Evolutionary conservation across 2,797 vertebrate genomes (phyloP).

Genomic region (Bovichtus diacanthus): DNA sequence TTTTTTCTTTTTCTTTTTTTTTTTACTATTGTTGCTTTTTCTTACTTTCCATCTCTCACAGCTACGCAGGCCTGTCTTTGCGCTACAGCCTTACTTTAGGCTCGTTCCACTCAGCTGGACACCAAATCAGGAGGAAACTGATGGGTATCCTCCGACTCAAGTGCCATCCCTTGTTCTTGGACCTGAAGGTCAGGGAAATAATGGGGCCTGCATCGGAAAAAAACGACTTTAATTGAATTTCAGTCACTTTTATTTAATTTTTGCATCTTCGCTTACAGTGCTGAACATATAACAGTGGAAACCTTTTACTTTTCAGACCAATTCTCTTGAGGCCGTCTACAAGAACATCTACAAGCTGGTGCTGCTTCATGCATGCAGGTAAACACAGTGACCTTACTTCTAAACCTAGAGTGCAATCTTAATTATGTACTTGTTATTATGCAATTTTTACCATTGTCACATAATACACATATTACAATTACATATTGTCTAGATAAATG

Average conservation of each 20-base stretch:
- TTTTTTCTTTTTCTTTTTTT: background rate
- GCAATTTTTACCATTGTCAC: background rate
- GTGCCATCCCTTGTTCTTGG: slow-evolving; percentile 89
- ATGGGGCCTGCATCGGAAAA: background rate
- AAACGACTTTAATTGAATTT: background rate
- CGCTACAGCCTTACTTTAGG: slow-evolving; percentile 90
- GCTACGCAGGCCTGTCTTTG: slow-evolving; percentile 90
- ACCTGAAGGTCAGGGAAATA: slow-evolving; percentile 87
- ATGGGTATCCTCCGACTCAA: slow-evolving; percentile 88
- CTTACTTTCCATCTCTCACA: slow-evolving; percentile 54
- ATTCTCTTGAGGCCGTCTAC: slow-evolving; percentile 87
- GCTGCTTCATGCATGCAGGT: slow-evolving; percentile 96
- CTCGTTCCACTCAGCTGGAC: slow-evolving; percentile 80
- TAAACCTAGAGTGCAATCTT: background rate
- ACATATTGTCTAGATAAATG: no score
- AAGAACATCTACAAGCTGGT: slow-evolving; percentile 92
- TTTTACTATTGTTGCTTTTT: background rate
- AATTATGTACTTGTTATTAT: background rate
- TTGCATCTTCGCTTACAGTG: no score
- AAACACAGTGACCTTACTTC: background rate
- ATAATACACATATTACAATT: no score
- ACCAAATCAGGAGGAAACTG: slow-evolving; percentile 90
- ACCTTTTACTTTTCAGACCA: slow-evolving; percentile 83
- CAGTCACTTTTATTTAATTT: no score
- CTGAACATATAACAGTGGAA: background rate